Percentiles rank a stretch among this genome's conserved stretches.
Conservation (phyloP, 2,888 invertebrate species). For the Drosophila mimica region DNA sequence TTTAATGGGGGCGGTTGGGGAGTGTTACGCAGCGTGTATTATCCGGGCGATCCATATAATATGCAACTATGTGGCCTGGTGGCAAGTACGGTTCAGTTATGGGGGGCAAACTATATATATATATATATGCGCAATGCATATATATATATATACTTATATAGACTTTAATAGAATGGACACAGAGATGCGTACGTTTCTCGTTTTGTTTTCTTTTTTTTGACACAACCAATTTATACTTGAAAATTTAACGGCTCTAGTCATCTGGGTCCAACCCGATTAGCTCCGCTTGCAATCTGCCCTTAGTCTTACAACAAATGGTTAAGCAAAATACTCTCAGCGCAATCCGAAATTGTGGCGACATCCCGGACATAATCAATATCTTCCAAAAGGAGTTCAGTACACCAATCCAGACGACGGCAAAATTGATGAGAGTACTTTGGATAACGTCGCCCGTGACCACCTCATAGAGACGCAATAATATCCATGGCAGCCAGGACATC, state of each 20-base stretch:
- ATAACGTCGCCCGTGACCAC: slow-evolving; percentile 88
- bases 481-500: slow-evolving; percentile 97
- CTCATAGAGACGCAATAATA: slow-evolving; percentile 92
- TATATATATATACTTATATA: slow-evolving; percentile 16
- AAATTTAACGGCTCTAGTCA: slow-evolving; percentile 88
- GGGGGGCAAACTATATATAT: slow-evolving; percentile 33
- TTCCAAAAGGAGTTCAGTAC: slow-evolving; percentile 98
- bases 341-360: slow-evolving; percentile 96
- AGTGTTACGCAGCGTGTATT: slow-evolving; percentile 26
- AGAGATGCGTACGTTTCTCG: slow-evolving; percentile 21
- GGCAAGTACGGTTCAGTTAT: slow-evolving; percentile 63
- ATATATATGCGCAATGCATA: slow-evolving; percentile 11
- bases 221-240: slow-evolving; percentile 70
- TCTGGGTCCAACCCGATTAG: slow-evolving; percentile 94
- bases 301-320: slow-evolving; percentile 94
- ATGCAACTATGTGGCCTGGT: slow-evolving; percentile 73
- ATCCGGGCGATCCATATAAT: slow-evolving; percentile 66
- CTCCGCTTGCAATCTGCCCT: slow-evolving; percentile 93
- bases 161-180: slow-evolving; percentile 18
- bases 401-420: slow-evolving; percentile 97
- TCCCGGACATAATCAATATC: slow-evolving; percentile 93
- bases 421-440: slow-evolving; percentile 94
- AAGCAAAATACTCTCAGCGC: slow-evolving; percentile 94
- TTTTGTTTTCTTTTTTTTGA: slow-evolving; percentile 18
- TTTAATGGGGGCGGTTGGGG: slow-evolving; percentile 3